Base-by-base conservation (phyloP, 1,140 invertebrate genomes). In the Pachyrhynchus sulphureomaculatus region DNA sequence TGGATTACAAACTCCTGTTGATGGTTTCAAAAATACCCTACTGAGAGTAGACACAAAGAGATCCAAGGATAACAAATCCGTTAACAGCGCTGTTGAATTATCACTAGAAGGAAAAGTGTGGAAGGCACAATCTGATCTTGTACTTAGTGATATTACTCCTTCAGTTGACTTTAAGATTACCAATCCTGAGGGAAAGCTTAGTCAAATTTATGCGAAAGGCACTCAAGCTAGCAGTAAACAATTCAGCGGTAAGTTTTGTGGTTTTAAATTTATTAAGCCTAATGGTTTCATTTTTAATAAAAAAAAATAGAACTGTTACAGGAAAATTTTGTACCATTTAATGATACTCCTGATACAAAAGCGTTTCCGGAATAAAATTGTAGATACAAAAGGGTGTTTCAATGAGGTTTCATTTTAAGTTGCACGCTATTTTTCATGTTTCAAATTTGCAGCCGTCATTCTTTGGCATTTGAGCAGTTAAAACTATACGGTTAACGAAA, bases 11-110 rank as follows among this genome's bases (percentile, higher is more conserved):
- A 79, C 81, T 0, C 82, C 82, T 0, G 67, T 76, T 21, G 82
- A 85, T 33, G 79, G 81, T 23, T 65, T 81, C 2, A 84, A 82
- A 64, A 78, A 80, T 18, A 71, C 84, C 6, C 79, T 84, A 6
- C 8, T 88, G 2, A 70, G 73, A 1, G 66, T 87, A 1, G 74
- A 77, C 4, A 77, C 80, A 17, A 82, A 84, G 76, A 79, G 74
- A 26, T 72, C 77, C 12, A 66, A 78, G 0, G 79, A 81, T 1
- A 78, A 81, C 26, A 81, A 79, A 1, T 73, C 76, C 39, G 69
- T 73, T 6, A 71, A 72, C 23, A 76, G 75, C 10, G 70, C 80
- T 2, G 41, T 80, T 0, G 34, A 73, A 0, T 59, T 82, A 0
- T 77, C 68, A 2, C 74, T 73, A 2, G 80, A 86, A 34, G 78